Conservation (phyloP, 2,113 vertebrate species). For the Herpailurus yagouaroundi region DNA sequence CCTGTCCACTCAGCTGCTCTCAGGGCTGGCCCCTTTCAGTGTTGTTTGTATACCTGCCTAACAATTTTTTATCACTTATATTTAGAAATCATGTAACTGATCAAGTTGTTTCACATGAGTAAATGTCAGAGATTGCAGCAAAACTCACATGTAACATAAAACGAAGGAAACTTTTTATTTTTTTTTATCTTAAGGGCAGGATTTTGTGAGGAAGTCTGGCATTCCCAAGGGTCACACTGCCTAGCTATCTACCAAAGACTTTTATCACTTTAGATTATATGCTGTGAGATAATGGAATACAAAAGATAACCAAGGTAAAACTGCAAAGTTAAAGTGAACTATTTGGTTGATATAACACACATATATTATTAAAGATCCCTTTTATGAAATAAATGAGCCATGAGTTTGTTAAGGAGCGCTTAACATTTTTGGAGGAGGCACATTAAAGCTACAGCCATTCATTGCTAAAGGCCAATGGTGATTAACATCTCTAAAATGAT, state of each 20-base stretch:
- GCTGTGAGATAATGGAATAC: constrained; percentile 89
- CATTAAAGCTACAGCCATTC: not conserved
- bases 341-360: constrained; percentile 89
- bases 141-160: constrained; percentile 90
- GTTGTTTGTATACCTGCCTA: constrained; percentile 80
- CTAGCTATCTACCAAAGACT: constrained; percentile 93
- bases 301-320: constrained; percentile 87
- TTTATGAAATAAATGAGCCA: constrained; percentile 86
- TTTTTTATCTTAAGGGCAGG: constrained; percentile 84
- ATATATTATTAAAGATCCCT: constrained; percentile 91
- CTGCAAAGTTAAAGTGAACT: constrained; percentile 89
- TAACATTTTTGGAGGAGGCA: not conserved
- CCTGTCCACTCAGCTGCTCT: not conserved
- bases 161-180: constrained; percentile 79
- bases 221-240: constrained; percentile 90
- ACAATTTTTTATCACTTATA: constrained; percentile 91
- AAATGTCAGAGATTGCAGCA: constrained; percentile 93
- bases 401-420: not conserved
- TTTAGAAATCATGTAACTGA: constrained; percentile 90
- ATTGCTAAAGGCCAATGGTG: not conserved
- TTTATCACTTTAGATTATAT: constrained; percentile 90
- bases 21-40: not conserved
- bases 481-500: constrained; percentile 28
- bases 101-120: constrained; percentile 86
- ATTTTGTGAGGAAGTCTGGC: constrained; percentile 39